Evolutionary conservation across 2,888 invertebrate genomes (phyloP), one percentile per base, ranked within the genome.

Genomic region (Sepioteuthis lessoniana): DNA sequence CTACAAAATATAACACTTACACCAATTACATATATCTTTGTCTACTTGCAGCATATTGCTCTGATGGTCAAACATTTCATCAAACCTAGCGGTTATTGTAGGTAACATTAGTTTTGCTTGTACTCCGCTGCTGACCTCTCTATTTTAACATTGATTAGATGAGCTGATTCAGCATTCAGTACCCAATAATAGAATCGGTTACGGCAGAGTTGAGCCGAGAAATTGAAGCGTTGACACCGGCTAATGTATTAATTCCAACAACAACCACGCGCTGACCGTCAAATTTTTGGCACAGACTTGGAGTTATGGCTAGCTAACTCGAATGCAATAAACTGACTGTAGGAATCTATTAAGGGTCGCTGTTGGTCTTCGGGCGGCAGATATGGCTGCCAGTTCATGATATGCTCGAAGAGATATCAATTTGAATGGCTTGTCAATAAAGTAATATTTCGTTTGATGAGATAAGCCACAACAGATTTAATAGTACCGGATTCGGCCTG

Each of bases 361-460:
- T 76, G n/a, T 76, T n/a, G 16, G n/a, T 76, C 25, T 76, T 35
- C 76, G 10, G 76, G n/a, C 76, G 16, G 16, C 76, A 16, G n/a
- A 35, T 7, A n/a, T 76, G 76, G 16, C n/a, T 19, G n/a, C 35
- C 76, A 76, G 76, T 76, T 76, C 35, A 76, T 76, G 76, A 76
- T 76, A 76, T 76, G n/a, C n/a, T 76, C 76, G 76, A 76, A 35
- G 76, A 76, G 35, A 76, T 76, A 76, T n/a, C n/a, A n/a, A 76
- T 76, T 76, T 76, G 19, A 76, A 76, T 76, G 19, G 76, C 76
- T 76, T 76, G 76, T n/a, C 76, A 76, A 35, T 76, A 35, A n/a
- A 16, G 76, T 76, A 76, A 76, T 76, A 76, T n/a, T 76, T n/a
- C n/a, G 76, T 76, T 76, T 76, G 60, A 60, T 60, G 76, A n/a